phyloP scores from a whole-genome alignment of 2,797 vertebrate genomes.

The Platyrinchus mystaceus region DNA sequence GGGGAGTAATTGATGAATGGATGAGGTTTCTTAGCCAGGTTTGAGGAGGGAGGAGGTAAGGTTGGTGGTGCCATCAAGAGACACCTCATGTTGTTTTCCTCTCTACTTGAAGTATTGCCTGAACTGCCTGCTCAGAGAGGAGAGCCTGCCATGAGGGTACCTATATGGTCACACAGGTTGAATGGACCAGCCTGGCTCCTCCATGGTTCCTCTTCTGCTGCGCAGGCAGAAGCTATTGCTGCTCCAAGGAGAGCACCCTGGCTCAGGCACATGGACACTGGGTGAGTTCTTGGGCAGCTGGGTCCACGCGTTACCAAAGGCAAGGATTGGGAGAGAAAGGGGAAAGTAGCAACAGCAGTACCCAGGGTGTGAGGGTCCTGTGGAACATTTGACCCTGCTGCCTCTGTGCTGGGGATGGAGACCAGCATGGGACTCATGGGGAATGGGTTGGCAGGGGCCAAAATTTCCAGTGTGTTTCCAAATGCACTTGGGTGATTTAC shows the following conservation, averaged over 20 bases:
- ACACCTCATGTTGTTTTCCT: background rate
- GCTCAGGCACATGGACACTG: accelerated
- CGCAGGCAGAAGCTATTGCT: background rate
- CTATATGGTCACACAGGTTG: background rate
- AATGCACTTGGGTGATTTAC: background rate
- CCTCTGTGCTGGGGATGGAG: background rate
- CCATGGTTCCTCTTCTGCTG: background rate
- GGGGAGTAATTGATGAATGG: background rate
- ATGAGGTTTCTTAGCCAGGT: background rate
- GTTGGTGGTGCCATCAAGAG: background rate
- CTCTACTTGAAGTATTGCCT: background rate
- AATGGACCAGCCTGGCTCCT: accelerated
- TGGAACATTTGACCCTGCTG: background rate
- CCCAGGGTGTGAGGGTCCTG: background rate
- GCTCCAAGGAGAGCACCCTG: background rate
- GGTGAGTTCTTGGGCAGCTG: background rate
- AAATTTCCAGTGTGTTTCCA: background rate
- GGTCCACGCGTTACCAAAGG: background rate
- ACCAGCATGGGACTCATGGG: background rate
- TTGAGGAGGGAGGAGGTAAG: background rate
- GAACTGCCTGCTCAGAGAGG: background rate
- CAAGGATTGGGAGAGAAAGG: background rate
- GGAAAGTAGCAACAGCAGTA: background rate
- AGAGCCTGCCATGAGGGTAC: background rate
- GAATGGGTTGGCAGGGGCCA: background rate